A percentile compares a stretch with the other conserved stretches of the same genome.
Evolutionary conservation across 1,140 invertebrate genomes (phyloP).

Genomic region (Mactra quadrangularis): DNA sequence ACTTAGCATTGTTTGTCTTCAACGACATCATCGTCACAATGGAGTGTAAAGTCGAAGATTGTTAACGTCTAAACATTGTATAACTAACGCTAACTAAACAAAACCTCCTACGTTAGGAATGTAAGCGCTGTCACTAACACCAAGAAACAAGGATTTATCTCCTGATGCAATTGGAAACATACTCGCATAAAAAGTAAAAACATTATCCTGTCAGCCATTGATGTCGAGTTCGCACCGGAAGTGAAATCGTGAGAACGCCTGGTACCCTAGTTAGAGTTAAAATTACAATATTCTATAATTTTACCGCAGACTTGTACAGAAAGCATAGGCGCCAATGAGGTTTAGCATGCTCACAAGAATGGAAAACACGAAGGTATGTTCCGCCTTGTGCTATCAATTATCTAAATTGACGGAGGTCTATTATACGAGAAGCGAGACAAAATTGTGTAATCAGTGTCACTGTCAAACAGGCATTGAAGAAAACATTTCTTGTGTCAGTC

Average conservation of each 20-base stretch:
- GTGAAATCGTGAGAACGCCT: slow-evolving; percentile 11
- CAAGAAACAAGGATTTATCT: slow-evolving; percentile 40
- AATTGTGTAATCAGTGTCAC: slow-evolving; percentile 63
- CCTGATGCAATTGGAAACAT: slow-evolving; percentile 59
- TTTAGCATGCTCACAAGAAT: slow-evolving; percentile 49
- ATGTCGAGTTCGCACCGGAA: slow-evolving; percentile 41
- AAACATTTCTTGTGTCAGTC: slow-evolving; percentile 58
- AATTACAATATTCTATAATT: not conserved
- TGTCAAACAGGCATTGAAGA: slow-evolving; percentile 49
- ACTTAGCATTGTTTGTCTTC: too few species aligned
- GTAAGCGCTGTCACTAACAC: slow-evolving; percentile 44
- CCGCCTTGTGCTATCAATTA: slow-evolving; percentile 58
- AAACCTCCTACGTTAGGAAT: slow-evolving; percentile 58
- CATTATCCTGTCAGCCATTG: slow-evolving; percentile 40
- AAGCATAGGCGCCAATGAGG: slow-evolving; percentile 51
- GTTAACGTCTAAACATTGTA: slow-evolving; percentile 41
- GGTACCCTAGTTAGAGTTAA: slow-evolving; percentile 10
- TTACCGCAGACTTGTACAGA: slow-evolving; percentile 4
- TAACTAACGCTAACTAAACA: slow-evolving; percentile 59
- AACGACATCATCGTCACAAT: too few species aligned
- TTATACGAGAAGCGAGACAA: slow-evolving; percentile 54
- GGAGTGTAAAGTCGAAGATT: not conserved
- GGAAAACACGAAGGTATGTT: slow-evolving; percentile 39
- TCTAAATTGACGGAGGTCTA: slow-evolving; percentile 59
- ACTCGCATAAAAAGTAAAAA: slow-evolving; percentile 40